These are phyloP conservation scores for Cepaea nemoralis DNA, from an alignment of 1,140 invertebrate genomes.

Conservation along the genomic window DNA sequence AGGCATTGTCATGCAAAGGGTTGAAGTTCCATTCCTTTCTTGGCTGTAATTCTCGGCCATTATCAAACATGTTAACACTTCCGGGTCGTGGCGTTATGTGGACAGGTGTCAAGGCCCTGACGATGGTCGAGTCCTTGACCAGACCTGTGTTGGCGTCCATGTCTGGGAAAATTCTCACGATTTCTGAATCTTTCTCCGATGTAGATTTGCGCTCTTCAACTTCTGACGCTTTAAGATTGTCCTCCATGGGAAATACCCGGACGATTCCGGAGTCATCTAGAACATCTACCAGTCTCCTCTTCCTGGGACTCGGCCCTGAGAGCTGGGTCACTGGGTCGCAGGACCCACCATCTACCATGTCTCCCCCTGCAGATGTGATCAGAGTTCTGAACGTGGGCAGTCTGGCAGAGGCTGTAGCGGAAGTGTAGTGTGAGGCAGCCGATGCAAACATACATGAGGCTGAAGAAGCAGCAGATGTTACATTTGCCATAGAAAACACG, in stretches of 20 bases:
- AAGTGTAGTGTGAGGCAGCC: not conserved
- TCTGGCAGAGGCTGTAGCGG: not conserved
- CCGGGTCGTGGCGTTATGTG: not conserved
- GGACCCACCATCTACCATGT: not conserved
- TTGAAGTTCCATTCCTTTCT: not conserved
- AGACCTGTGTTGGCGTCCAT: not conserved
- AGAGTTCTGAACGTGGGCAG: not conserved
- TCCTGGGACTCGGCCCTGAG: not conserved
- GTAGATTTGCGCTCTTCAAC: not conserved
- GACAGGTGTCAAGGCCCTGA: not conserved
- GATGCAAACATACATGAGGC: not conserved
- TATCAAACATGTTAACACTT: too few relatives aligned
- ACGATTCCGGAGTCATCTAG: conserved; percentile 26
- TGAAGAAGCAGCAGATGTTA: not conserved
- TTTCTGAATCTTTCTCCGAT: not conserved
- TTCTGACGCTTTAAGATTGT: not conserved
- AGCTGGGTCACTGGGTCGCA: not conserved
- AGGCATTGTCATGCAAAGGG: not conserved
- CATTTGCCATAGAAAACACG: not conserved
- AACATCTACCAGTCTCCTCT: not conserved
- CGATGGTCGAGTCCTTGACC: not conserved
- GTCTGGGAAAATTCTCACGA: conserved; percentile 20
- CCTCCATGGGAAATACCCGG: not conserved
- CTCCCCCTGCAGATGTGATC: not conserved
- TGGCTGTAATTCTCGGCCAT: not conserved